Conservation (phyloP, 30 jellyfish, hydroid and myxozoan species). For the Catostylus mosaicus region DNA sequence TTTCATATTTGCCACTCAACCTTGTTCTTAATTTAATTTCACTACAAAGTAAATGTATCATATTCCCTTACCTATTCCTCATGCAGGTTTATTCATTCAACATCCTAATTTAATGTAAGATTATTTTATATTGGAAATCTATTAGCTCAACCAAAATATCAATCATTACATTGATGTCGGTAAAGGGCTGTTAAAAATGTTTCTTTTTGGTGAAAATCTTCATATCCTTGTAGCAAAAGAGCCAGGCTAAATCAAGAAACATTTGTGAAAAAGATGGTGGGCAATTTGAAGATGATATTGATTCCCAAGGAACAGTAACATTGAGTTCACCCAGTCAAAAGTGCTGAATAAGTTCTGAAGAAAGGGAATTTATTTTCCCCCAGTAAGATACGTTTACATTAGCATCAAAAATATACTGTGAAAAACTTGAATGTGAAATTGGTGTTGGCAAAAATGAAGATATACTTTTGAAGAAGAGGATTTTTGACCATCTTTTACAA, state of each 20-base stretch:
- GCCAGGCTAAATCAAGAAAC: slow-evolving; percentile 14
- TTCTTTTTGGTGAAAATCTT: not conserved
- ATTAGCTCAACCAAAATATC: not conserved
- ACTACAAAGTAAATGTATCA: not conserved
- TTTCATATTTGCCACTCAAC: not conserved
- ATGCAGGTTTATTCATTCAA: not conserved
- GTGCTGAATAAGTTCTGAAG: slow-evolving; percentile 25
- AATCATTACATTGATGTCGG: not conserved
- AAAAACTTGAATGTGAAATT: slow-evolving; percentile 1
- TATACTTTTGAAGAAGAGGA: not conserved
- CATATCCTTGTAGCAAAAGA: slow-evolving; percentile 7
- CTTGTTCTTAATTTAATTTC: not conserved
- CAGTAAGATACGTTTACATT: not conserved
- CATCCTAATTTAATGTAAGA: no score
- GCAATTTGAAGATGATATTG: slow-evolving; percentile 11
- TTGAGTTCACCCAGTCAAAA: slow-evolving; percentile 39
- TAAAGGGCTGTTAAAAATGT: not conserved
- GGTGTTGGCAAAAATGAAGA: not conserved
- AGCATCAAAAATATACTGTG: slow-evolving; percentile 1
- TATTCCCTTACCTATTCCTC: not conserved
- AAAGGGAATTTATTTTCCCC: not conserved
- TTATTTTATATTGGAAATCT: not conserved
- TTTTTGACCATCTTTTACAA: slow-evolving; percentile 6
- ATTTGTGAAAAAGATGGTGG: slow-evolving; percentile 2
- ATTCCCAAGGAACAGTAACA: slow-evolving; percentile 11